A percentile compares a stretch with the other conserved stretches of the same genome.
Conservation (phyloP, 2,797 vertebrate species). For the Trematomus bernacchii region DNA sequence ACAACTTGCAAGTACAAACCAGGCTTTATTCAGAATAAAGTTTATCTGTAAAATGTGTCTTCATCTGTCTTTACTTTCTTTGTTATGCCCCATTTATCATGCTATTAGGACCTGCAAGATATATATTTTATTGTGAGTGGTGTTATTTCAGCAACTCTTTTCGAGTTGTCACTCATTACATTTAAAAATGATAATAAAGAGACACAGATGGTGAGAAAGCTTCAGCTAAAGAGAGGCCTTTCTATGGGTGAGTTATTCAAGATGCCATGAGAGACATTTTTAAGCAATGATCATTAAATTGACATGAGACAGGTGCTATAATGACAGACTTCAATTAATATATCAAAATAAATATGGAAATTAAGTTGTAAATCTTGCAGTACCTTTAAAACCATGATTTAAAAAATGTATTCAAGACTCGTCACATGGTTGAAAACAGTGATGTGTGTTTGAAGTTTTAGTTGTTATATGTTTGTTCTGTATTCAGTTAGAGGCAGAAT, state of each 20-base stretch:
- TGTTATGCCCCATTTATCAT: background rate
- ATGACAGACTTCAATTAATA: background rate
- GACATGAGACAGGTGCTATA: background rate
- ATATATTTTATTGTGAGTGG: background rate
- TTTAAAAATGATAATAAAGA: background rate
- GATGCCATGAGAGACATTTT: background rate
- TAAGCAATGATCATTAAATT: background rate
- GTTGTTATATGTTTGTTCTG: background rate
- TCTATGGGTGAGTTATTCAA: background rate
- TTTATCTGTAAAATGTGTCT: background rate
- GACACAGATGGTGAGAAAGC: conserved; percentile 2
- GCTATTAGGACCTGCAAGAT: background rate
- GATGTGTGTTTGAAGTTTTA: background rate
- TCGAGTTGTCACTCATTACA: conserved; percentile 8
- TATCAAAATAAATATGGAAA: background rate
- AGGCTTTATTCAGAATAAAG: background rate
- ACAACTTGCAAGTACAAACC: background rate
- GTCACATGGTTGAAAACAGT: background rate
- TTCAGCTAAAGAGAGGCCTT: background rate
- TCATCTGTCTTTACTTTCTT: background rate
- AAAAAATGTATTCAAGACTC: background rate
- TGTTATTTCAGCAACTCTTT: conserved; percentile 4
- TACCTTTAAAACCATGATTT: background rate
- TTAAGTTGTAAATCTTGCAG: background rate
- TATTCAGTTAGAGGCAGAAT: conserved; percentile 80